Percentiles rank a stretch among this genome's conserved stretches.
These are phyloP conservation scores for Neodiprion pinetum DNA, from an alignment of 1,140 invertebrate species.

Conservation along the genomic window DNA sequence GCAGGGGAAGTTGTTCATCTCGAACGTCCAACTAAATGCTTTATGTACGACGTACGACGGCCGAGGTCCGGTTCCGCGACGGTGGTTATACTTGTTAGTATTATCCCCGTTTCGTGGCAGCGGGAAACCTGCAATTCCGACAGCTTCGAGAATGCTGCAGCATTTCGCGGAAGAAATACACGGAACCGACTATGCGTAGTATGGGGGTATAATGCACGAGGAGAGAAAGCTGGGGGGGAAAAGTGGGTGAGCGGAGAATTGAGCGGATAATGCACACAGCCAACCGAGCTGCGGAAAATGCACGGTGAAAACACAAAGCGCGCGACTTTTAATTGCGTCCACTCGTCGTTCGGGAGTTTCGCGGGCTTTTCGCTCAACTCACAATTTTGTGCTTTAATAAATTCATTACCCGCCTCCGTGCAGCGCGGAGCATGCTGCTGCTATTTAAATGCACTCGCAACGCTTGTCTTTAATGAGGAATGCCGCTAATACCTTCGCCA, in stretches of 20 bases:
- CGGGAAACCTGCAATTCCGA: background rate
- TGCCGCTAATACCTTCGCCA: too few relatives aligned
- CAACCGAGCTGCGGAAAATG: too few relatives aligned
- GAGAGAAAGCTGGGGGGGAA: too few relatives aligned
- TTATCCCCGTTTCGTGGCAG: background rate
- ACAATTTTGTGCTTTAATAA: background rate
- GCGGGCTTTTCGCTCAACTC: background rate
- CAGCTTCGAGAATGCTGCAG: background rate
- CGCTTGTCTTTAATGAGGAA: too few relatives aligned
- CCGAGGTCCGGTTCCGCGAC: background rate
- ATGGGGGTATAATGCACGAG: too few relatives aligned
- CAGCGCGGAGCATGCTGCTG: too few relatives aligned
- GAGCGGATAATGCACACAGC: too few relatives aligned
- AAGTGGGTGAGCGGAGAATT: too few relatives aligned
- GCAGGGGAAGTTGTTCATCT: conserved; percentile 1
- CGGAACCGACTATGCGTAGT: background rate
- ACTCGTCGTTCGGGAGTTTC: background rate
- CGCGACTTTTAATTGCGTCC: background rate
- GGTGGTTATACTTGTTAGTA: background rate
- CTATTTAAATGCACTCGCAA: too few relatives aligned
- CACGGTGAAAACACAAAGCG: background rate
- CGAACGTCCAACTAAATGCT: conserved; percentile 4
- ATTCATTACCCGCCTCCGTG: background rate
- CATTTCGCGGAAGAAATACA: background rate
- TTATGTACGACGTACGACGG: background rate